Evolutionary conservation across 2,113 vertebrate species (phyloP).

Genomic region (Eonycteris spelaea): DNA sequence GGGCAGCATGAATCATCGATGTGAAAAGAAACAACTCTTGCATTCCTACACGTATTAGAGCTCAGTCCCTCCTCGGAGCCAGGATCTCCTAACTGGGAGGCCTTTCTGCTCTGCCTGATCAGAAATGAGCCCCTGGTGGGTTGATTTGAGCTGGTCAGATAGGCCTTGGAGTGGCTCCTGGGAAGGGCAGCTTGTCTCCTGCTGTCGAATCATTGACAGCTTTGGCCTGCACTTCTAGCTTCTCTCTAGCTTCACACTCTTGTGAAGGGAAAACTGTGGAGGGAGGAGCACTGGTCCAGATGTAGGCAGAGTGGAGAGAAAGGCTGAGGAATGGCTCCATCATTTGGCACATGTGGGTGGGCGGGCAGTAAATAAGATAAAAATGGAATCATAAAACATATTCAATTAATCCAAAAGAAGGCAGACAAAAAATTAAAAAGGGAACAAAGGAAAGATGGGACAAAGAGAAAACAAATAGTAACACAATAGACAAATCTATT

Average conservation of each 20-base stretch:
- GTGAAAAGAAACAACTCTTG: neutral
- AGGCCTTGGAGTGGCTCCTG: neutral
- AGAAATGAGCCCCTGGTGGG: neutral
- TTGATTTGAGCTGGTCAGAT: neutral
- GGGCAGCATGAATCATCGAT: accelerated
- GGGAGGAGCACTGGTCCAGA: neutral
- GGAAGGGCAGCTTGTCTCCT: neutral
- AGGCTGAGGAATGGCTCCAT: neutral
- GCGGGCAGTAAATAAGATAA: neutral
- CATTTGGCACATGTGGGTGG: neutral
- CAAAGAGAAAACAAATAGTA: neutral
- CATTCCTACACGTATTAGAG: too few species aligned
- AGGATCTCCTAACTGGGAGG: neutral
- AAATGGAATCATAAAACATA: neutral
- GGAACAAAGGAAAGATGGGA: neutral
- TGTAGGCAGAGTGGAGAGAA: neutral
- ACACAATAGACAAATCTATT: neutral
- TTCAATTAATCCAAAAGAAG: neutral
- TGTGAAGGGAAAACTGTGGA: neutral
- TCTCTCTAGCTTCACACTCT: too few species aligned
- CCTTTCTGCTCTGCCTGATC: neutral
- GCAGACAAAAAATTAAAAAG: neutral
- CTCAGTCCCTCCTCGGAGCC: neutral
- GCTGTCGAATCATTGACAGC: neutral
- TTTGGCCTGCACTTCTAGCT: neutral